Conservation (phyloP, 2,888 invertebrate species). For the Brenthis ino region DNA sequence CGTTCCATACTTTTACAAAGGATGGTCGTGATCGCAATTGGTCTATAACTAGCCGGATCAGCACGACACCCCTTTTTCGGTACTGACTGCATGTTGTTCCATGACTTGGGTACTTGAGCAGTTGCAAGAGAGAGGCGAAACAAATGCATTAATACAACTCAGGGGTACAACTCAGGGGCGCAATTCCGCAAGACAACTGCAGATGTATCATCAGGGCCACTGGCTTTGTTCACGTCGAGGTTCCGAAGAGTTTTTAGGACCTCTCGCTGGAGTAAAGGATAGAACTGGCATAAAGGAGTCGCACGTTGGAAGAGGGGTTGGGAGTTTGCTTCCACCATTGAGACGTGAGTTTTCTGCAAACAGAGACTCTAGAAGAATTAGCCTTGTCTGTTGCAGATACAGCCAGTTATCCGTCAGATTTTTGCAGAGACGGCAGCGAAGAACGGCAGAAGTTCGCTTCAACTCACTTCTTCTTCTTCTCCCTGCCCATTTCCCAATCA, state of each 20-base stretch:
- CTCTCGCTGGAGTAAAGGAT: too few relatives aligned
- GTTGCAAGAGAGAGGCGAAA: constrained; percentile 24
- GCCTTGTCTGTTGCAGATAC: too few relatives aligned
- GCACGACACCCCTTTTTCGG: constrained; percentile 29
- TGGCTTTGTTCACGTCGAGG: constrained; percentile 22
- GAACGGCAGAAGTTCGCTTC: too few relatives aligned
- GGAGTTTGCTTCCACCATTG: too few relatives aligned
- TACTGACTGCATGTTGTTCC: constrained; percentile 20
- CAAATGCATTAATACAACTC: constrained; percentile 32
- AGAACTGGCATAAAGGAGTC: too few relatives aligned
- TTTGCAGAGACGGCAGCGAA: too few relatives aligned
- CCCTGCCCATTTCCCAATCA: too few relatives aligned
- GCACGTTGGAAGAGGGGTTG: too few relatives aligned
- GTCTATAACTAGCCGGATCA: constrained; percentile 23
- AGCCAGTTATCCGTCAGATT: too few relatives aligned
- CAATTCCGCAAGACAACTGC: constrained; percentile 29
- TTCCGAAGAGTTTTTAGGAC: neutral
- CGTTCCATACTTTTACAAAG: constrained; percentile 30
- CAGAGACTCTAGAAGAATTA: too few relatives aligned
- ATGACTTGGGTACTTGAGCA: constrained; percentile 23
- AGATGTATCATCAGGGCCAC: constrained; percentile 36
- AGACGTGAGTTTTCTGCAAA: too few relatives aligned
- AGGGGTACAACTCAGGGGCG: constrained; percentile 35
- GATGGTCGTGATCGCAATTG: constrained; percentile 31
- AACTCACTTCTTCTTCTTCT: too few relatives aligned